These are phyloP conservation scores for Lophotriccus pileatus DNA, from an alignment of 2,797 vertebrate species.

Conservation along the genomic window DNA sequence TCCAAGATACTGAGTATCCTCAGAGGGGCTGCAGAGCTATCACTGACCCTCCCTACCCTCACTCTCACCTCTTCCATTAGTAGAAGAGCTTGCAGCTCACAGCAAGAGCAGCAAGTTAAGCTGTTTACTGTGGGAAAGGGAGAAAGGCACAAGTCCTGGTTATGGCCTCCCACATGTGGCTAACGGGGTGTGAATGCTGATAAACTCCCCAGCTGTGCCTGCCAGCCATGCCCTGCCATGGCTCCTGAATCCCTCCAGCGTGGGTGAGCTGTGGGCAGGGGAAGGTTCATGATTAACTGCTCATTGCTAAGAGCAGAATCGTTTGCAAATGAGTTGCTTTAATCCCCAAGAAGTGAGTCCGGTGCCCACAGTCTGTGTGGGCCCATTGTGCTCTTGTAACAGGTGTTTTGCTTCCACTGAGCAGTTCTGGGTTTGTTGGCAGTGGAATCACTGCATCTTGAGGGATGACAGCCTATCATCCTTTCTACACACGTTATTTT, in stretches of 20 bases:
- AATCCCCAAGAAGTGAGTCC: slow-evolving; percentile 8
- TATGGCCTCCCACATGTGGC: neutral
- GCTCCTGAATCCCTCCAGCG: slow-evolving; percentile 5
- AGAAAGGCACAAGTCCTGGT: neutral
- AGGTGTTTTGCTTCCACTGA: slow-evolving; percentile 16
- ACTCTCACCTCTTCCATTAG: neutral
- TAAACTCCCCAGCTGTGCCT: neutral
- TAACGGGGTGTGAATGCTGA: neutral
- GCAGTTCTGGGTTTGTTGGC: neutral
- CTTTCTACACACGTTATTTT: neutral
- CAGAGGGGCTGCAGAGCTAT: neutral
- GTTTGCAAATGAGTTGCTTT: slow-evolving; percentile 17
- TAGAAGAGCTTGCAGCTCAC: neutral
- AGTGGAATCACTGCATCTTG: neutral
- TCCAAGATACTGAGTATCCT: neutral
- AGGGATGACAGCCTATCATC: neutral
- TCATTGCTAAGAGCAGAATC: slow-evolving; percentile 25
- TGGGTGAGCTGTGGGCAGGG: slow-evolving; percentile 3
- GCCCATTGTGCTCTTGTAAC: slow-evolving; percentile 20
- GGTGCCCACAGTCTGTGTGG: neutral
- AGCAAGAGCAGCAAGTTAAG: neutral
- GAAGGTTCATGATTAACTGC: slow-evolving; percentile 7
- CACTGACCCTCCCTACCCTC: neutral
- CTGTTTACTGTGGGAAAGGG: neutral
- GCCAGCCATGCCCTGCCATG: neutral